phyloP scores from a whole-genome alignment of 2,113 vertebrate genomes.

The Chrysochloris asiatica region DNA sequence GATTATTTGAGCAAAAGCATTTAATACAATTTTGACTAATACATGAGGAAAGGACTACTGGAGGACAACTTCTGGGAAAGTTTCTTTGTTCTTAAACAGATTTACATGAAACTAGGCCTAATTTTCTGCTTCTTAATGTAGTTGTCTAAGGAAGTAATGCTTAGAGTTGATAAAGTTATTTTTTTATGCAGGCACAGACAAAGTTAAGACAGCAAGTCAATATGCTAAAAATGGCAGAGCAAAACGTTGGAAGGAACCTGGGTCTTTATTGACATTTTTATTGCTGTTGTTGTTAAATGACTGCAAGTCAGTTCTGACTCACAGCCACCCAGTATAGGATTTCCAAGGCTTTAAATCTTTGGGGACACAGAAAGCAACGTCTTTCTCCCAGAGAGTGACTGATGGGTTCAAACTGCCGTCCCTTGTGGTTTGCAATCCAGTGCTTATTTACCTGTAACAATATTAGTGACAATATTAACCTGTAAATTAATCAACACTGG shows the following conservation, averaged over 20 bases:
- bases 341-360: too few species aligned
- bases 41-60: neutral
- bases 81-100: neutral
- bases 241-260: neutral
- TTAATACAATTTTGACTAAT: neutral
- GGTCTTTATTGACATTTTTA: neutral
- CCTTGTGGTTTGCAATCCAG: too few species aligned
- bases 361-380: too few species aligned
- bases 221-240: neutral
- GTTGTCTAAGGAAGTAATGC: neutral
- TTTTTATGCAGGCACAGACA: neutral
- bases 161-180: neutral
- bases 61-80: neutral
- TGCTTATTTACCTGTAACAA: too few species aligned
- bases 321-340: too few species aligned
- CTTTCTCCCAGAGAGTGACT: too few species aligned
- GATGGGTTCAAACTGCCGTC: too few species aligned
- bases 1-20: neutral
- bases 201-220: neutral
- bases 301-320: too few species aligned
- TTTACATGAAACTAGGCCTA: neutral
- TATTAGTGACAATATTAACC: too few species aligned
- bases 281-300: too few species aligned
- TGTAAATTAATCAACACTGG: neutral
- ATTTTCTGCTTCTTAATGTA: neutral